phyloP scores from a whole-genome alignment of 2,888 invertebrate genomes.

The Drosophila formosana region DNA sequence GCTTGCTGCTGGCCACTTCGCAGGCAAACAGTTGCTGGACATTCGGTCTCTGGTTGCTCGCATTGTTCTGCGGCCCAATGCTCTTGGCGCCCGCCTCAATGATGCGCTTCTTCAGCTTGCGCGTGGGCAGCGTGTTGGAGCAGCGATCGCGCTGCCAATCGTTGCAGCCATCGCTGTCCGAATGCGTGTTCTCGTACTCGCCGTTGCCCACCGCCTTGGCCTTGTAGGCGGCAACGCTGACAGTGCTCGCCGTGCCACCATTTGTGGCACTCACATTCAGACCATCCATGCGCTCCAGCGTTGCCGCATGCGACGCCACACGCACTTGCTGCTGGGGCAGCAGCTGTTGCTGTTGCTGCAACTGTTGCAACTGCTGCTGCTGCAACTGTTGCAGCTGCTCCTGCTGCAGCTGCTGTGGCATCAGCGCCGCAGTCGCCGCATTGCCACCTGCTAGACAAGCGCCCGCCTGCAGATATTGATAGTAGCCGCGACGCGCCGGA shows the following conservation, averaged over 20 bases:
- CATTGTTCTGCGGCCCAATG: conserved; percentile 78
- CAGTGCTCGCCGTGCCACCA: conserved; percentile 13
- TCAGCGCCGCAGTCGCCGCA: conserved; percentile 45
- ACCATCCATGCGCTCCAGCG: conserved; percentile 68
- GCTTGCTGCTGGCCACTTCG: conserved; percentile 39
- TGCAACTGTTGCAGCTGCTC: conserved; percentile 75
- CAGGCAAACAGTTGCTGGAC: conserved; percentile 85
- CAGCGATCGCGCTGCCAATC: conserved; percentile 85
- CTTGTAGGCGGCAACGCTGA: conserved; percentile 56
- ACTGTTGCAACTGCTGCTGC: conserved; percentile 33
- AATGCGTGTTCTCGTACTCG: conserved; percentile 87
- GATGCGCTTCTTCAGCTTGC: conserved; percentile 87
- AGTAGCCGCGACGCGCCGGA: conserved; percentile 87
- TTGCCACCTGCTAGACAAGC: conserved; percentile 56
- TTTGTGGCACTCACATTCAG: conserved; percentile 35
- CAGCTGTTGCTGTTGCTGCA: conserved; percentile 74
- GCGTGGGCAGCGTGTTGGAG: conserved; percentile 86
- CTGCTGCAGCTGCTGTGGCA: conserved; percentile 54
- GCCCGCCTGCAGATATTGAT: conserved; percentile 81
- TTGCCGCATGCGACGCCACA: conserved; percentile 52
- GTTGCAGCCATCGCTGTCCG: conserved; percentile 84
- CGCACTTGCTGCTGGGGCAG: conserved; percentile 38
- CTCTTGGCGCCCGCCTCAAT: conserved; percentile 85
- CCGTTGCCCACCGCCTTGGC: conserved; percentile 53
- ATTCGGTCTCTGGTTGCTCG: conserved; percentile 83